Conservation (phyloP, 1,140 invertebrate genomes). For the Ceratosolen fusciceps region DNA sequence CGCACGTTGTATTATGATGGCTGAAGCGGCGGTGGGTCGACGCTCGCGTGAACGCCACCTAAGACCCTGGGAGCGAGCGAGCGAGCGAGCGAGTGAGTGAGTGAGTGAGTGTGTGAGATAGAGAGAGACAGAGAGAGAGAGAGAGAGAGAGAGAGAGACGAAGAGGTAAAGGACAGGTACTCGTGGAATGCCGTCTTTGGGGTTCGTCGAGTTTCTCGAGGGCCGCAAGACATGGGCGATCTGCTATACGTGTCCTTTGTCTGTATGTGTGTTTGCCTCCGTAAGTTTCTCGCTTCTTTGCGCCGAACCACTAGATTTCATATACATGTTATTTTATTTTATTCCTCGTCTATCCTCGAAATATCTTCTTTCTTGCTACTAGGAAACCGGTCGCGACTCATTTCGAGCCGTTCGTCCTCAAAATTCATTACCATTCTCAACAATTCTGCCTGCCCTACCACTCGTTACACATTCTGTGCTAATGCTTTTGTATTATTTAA, state of each 20-base stretch:
- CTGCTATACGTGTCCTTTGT: too few species aligned
- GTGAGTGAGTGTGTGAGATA: slow-evolving; percentile 45
- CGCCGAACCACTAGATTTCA: background rate
- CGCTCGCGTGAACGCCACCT: slow-evolving; percentile 44
- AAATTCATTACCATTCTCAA: background rate
- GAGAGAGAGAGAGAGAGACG: slow-evolving; percentile 4
- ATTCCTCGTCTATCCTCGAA: slow-evolving; percentile 38
- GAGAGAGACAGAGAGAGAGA: slow-evolving; percentile 39
- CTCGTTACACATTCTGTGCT: too few species aligned
- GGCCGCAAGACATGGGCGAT: background rate
- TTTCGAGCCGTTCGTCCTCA: background rate
- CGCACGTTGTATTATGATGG: slow-evolving; percentile 40
- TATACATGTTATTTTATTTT: background rate
- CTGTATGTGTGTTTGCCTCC: background rate
- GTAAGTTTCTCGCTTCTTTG: background rate
- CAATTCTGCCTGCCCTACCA: too few species aligned
- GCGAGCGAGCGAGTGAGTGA: too few species aligned
- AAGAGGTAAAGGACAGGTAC: slow-evolving; percentile 63
- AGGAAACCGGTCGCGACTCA: too few species aligned
- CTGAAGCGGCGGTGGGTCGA: slow-evolving; percentile 24
- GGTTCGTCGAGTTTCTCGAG: slow-evolving; percentile 46
- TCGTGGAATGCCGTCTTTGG: slow-evolving; percentile 64
- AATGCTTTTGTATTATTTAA: background rate
- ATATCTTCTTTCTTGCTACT: slow-evolving; percentile 32
- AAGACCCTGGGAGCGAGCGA: too few species aligned